Evolutionary conservation across 2,113 vertebrate genomes (phyloP), one percentile per base, ranked within the genome.

Genomic region (Acinonyx jubatus): DNA sequence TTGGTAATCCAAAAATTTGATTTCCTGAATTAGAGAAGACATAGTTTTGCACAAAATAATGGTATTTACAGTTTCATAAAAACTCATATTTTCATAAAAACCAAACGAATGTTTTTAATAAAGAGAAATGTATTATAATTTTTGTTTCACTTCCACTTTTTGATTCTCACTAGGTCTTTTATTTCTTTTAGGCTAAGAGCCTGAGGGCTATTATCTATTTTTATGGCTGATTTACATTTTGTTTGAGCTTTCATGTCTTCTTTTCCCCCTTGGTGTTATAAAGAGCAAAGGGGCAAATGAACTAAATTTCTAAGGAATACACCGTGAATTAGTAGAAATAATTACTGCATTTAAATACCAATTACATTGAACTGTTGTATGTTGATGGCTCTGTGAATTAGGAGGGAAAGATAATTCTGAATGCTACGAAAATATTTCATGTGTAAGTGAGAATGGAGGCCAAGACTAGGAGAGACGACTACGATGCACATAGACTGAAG

Each of bases 141-240:
- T 96, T 95, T 89, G 18, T 94, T 97, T 95, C 48, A 92, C 2
- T 96, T 95, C 66, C 25, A 85, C 68, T 69, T 91, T 91, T 91
- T 96, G 85, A 80, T 95, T 93, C n/a, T 95, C 29, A 84, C 61
- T 92, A 85, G 33, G 27, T 65, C 45, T 92, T 66, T 92, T 33
- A 31, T 92, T 95, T 86, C 61, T 96, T 89, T 92, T 21, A 96
- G 76, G 21, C 31, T 63, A 68, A 85, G 18, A 13, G 11, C 38
- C 55, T 65, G 14, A 94, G 48, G 48, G 33, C 57, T 92, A 92
- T n/a, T 79, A 38, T 4, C 48, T 93, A 80, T 90, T 96, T 97
- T 90, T 83, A 87, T 88, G 57, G 2, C 31, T 97, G 52, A 78
- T 93, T 96, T 97, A 83, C 69, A 95, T 50, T 38, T 45, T 90